Conservation (phyloP, 1,140 invertebrate genomes). For the Aphis gossypii region DNA sequence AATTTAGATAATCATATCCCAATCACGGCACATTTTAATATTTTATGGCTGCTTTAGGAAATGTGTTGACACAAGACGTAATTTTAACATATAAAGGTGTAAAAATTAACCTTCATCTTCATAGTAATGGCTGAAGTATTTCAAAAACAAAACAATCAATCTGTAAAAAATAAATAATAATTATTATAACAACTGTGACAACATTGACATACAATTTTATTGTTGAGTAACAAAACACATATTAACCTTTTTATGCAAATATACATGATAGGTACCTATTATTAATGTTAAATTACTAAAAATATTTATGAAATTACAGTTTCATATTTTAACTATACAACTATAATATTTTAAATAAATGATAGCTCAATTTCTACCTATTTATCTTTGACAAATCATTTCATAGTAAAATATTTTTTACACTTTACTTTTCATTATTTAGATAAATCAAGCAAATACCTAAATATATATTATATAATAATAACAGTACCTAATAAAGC, state of each 20-base stretch:
- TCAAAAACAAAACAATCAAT: slow-evolving; percentile 29
- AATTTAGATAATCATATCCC: slow-evolving; percentile 47
- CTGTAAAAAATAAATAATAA: background rate
- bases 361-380: no score
- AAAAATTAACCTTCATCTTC: slow-evolving; percentile 60
- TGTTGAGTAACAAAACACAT: background rate
- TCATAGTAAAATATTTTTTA: no score
- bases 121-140: slow-evolving; percentile 13
- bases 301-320: background rate
- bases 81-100: slow-evolving; percentile 52
- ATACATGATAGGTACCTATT: background rate
- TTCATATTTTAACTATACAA: background rate
- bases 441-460: no score
- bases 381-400: no score
- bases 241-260: background rate
- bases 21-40: slow-evolving; percentile 55
- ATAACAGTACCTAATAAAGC: no score
- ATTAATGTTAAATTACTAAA: background rate
- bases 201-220: background rate
- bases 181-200: background rate
- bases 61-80: slow-evolving; percentile 52
- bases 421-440: no score
- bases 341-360: background rate
- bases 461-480: no score
- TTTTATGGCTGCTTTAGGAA: slow-evolving; percentile 55